Evolutionary conservation across 2,797 vertebrate genomes (phyloP).

Genomic region (Eulemur rubriventer): DNA sequence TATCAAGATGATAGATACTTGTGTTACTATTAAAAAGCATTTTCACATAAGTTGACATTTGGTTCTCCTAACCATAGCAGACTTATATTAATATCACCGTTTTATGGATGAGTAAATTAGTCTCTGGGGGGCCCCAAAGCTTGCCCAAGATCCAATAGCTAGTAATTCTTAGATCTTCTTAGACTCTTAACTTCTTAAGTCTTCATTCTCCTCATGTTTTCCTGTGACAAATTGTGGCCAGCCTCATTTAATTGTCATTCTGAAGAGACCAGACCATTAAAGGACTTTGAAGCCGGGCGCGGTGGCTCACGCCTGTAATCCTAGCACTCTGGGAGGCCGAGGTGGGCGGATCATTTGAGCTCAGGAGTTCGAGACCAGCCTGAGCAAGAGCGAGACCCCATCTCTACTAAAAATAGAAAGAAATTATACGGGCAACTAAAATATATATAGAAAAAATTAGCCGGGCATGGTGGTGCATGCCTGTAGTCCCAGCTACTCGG

Average conservation of each 20-base stretch:
- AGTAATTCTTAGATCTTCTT: not conserved
- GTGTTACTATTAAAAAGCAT: slow-evolving; percentile 1
- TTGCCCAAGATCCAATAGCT: not conserved
- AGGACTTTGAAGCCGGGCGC: not conserved
- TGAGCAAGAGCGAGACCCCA: too few species aligned
- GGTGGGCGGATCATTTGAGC: too few species aligned
- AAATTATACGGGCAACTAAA: too few species aligned
- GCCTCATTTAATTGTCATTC: not conserved
- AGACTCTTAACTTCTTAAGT: not conserved
- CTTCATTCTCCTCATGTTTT: not conserved
- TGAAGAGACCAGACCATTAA: not conserved
- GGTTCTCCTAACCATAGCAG: not conserved
- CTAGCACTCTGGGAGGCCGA: too few species aligned
- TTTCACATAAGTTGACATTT: not conserved
- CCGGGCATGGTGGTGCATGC: too few species aligned
- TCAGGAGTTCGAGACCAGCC: too few species aligned
- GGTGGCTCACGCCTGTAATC: too few species aligned
- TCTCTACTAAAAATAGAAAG: too few species aligned
- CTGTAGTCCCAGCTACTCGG: too few species aligned
- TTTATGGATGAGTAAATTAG: slow-evolving; percentile 23
- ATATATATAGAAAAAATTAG: too few species aligned
- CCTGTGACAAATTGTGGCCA: not conserved
- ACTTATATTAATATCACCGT: not conserved
- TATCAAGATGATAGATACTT: not conserved
- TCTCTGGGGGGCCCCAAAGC: not conserved